Evolutionary conservation across 2,797 vertebrate species (phyloP).

Genomic region (Nannoperca australis): DNA sequence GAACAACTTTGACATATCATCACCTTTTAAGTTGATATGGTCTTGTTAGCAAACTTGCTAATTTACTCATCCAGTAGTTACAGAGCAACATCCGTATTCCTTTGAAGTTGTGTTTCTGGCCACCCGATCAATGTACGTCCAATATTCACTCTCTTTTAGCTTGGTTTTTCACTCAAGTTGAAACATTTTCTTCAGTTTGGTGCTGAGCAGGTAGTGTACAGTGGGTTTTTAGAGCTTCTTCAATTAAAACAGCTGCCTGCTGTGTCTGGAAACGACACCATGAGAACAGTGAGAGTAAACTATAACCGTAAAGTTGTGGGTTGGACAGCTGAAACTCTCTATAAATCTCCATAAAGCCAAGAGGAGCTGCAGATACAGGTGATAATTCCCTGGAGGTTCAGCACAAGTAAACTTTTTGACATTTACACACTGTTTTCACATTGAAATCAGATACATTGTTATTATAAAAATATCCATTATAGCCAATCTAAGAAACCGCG

Average conservation of each 20-base stretch:
- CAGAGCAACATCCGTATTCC: no score
- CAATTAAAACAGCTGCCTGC: not conserved
- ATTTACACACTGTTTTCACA: not conserved
- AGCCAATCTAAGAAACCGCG: not conserved
- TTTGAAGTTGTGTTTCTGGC: no score
- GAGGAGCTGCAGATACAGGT: not conserved
- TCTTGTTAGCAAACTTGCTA: not conserved
- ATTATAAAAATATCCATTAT: not conserved
- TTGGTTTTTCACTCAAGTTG: no score
- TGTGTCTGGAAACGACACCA: no score
- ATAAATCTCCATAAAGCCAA: not conserved
- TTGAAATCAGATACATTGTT: not conserved
- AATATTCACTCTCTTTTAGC: no score
- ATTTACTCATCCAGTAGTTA: not conserved
- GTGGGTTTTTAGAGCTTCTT: not conserved
- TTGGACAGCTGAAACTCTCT: not conserved
- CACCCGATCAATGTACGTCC: no score
- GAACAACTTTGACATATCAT: no score
- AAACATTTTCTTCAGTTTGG: no score
- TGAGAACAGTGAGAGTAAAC: not conserved
- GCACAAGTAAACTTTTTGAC: not conserved
- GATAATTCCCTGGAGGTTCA: not conserved
- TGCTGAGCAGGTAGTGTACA: not conserved
- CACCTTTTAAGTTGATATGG: not conserved
- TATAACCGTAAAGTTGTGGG: not conserved